Evolutionary conservation across 30 jellyfish, hydroid and myxozoan genomes (phyloP), one percentile per base, ranked within the genome.

Genomic region (Cassiopea xamachana): DNA sequence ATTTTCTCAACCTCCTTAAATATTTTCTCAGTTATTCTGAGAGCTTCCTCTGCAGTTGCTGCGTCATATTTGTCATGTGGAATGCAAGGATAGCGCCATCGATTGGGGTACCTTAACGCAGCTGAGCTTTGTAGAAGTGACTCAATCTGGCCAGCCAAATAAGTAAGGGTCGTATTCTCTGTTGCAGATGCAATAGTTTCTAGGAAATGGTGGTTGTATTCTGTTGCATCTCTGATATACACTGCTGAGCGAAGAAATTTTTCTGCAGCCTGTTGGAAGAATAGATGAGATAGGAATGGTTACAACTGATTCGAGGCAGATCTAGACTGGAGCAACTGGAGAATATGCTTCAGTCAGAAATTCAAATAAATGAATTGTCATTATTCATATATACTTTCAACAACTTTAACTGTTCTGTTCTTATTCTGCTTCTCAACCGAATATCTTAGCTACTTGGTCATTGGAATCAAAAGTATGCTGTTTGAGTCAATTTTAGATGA

Each of bases 171-270:
- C 58, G 61, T n/a, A 19, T 69, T 70, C 43, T 59, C 84, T 18
- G 60, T 75, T 69, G 64, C 55, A 50, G 46, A 3, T 2, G 94
- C 77, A 49, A 55, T 60, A 7, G 43, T 0, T 43, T 10, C 13
- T n/a, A 81, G 79, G n/a, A 43, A 14, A 67, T 75, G 73, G 6
- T 73, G 71, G 4, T 48, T 88, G 61, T 48, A 67, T 16, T 60
- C 48, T 60, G 74, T 64, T 46, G 84, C 80, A 82, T 93, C 88
- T 5, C 17, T 67, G 72, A 68, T 88, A 87, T 75, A 87, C 46
- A 51, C 85, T 7, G 94, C 98, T 39, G 98, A 92, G 80, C 81
- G 87, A 49, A 92, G 61, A 6, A 90, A 91, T 68, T 92, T 92
- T 75, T 86, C 93, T 39, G 98, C 89, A 14, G 96, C 98, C 98